Evolutionary conservation across 2,797 vertebrate genomes (phyloP).

Genomic region (Coranthus polyacanthus): DNA sequence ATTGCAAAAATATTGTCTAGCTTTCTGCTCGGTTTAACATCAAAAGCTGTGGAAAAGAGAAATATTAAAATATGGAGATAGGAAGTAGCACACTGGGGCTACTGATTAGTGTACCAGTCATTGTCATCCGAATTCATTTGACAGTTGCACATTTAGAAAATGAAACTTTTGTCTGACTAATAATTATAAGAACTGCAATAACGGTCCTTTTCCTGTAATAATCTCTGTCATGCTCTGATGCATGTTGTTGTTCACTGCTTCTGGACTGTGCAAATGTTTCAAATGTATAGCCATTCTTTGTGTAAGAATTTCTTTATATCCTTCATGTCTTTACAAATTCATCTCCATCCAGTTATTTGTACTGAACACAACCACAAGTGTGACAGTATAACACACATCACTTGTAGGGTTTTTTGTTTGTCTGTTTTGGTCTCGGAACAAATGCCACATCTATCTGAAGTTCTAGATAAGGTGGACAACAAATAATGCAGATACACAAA

Average conservation of each 20-base stretch:
- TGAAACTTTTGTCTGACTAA: constrained; percentile 60
- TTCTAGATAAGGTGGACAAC: constrained; percentile 30
- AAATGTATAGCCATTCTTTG: not conserved
- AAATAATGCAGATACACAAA: constrained; percentile 1
- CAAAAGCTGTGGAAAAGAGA: constrained; percentile 57
- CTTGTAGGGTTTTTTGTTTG: not conserved
- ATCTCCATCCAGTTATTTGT: not conserved
- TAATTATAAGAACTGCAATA: constrained; percentile 41
- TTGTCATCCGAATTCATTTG: constrained; percentile 71
- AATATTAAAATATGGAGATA: constrained; percentile 74
- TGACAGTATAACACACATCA: constrained; percentile 1
- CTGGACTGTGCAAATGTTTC: not conserved
- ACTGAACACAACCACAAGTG: constrained; percentile 5
- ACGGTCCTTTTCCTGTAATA: constrained; percentile 14
- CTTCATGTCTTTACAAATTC: not conserved
- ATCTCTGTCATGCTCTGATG: not conserved
- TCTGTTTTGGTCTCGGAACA: not conserved
- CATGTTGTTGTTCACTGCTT: constrained; percentile 19
- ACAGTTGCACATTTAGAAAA: constrained; percentile 60
- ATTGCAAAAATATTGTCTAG: constrained; percentile 57
- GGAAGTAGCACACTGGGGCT: constrained; percentile 67
- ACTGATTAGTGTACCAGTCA: constrained; percentile 72
- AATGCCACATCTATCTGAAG: constrained; percentile 25
- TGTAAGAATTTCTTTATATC: not conserved
- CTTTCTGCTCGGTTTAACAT: constrained; percentile 65